Evolutionary conservation across 2,888 invertebrate species (phyloP).

Genomic region (Ectropis crepuscularia): DNA sequence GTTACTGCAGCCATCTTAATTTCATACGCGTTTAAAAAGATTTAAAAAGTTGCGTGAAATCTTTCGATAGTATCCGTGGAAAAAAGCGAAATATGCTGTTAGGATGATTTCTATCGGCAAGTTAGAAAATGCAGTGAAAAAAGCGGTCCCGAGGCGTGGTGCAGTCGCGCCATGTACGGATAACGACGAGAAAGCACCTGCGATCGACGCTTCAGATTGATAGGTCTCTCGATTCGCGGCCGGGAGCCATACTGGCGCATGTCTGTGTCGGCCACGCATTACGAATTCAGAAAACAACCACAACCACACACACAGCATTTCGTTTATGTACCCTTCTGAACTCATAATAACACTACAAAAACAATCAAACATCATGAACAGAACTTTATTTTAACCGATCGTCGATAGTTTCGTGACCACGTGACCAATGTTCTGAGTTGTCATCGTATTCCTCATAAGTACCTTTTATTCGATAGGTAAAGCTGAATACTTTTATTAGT

Average conservation of each 20-base stretch:
- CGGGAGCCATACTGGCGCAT: slow-evolving; percentile 43
- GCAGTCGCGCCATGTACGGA: slow-evolving; percentile 77
- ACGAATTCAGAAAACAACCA: neutral
- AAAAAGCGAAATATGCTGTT: slow-evolving; percentile 78
- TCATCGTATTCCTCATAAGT: too few species aligned
- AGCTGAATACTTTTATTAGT: too few species aligned
- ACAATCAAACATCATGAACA: too few species aligned
- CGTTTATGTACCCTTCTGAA: too few species aligned
- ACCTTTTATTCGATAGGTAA: too few species aligned
- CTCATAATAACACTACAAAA: too few species aligned
- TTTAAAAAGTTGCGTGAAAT: slow-evolving; percentile 68
- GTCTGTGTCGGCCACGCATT: neutral
- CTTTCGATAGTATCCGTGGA: slow-evolving; percentile 70
- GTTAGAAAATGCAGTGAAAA: slow-evolving; percentile 83
- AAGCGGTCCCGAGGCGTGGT: slow-evolving; percentile 80
- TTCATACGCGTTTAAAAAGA: slow-evolving; percentile 68
- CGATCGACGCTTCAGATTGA: slow-evolving; percentile 77
- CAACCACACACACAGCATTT: neutral
- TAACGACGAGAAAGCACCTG: slow-evolving; percentile 84
- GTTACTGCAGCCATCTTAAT: slow-evolving; percentile 73
- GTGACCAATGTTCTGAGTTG: too few species aligned
- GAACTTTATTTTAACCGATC: too few species aligned
- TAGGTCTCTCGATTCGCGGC: slow-evolving; percentile 61
- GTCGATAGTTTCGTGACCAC: too few species aligned
- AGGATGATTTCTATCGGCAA: slow-evolving; percentile 80